Conservation (phyloP, 2,797 vertebrate genomes). For the Telmatherina bonti region DNA sequence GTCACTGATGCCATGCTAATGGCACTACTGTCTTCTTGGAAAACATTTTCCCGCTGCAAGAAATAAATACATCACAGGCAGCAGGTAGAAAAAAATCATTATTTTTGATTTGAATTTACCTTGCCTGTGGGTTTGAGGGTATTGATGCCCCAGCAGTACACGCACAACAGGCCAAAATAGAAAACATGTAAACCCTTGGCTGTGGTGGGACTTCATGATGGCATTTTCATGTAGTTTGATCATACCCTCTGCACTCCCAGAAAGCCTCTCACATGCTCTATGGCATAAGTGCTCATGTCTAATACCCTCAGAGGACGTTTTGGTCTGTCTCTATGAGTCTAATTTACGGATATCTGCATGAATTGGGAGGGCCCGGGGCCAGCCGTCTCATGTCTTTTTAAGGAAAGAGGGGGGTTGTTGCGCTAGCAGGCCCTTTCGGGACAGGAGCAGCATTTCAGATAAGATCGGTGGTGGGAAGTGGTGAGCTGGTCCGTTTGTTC, state of each 20-base stretch:
- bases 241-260: conserved; percentile 62
- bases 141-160: conserved; percentile 59
- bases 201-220: conserved; percentile 77
- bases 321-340: conserved; percentile 81
- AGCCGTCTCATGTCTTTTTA: conserved; percentile 79
- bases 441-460: conserved; percentile 81
- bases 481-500: conserved; percentile 83
- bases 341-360: conserved; percentile 85
- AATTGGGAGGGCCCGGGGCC: conserved; percentile 78
- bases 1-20: conserved; percentile 30
- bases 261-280: conserved; percentile 73
- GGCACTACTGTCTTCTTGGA: conserved; percentile 20
- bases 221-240: conserved; percentile 80
- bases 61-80: conserved; percentile 72
- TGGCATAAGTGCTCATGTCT: conserved; percentile 76
- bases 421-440: conserved; percentile 76
- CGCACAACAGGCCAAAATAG: conserved; percentile 68
- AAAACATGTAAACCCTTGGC: conserved; percentile 66
- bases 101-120: conserved; percentile 74
- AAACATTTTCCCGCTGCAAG: conserved; percentile 47
- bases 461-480: conserved; percentile 80
- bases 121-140: conserved; percentile 64
- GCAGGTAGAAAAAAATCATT: conserved; percentile 66
- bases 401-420: conserved; percentile 63
- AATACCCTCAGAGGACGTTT: conserved; percentile 79